These are phyloP conservation scores for Caenorhabditis angaria DNA, from an alignment of 2,888 invertebrate genomes.

Conservation along the genomic window DNA sequence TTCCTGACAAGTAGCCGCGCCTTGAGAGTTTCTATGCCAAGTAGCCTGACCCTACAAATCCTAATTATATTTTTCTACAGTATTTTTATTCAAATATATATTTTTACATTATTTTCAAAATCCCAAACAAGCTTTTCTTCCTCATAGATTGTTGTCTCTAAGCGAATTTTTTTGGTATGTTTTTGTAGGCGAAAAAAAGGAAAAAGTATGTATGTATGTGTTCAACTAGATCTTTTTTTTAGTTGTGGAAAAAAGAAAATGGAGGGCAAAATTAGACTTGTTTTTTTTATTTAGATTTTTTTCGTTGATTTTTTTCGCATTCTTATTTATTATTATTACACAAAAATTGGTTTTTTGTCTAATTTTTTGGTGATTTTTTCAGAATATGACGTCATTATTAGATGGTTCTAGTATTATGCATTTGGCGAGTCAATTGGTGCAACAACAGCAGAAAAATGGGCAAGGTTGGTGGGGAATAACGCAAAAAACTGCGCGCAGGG, in stretches of 20 bases:
- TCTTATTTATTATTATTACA: background rate
- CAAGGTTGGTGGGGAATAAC: background rate
- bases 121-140: background rate
- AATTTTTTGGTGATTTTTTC: conserved; percentile 1
- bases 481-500: too few species aligned
- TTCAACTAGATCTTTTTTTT: conserved; percentile 2
- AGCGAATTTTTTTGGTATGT: background rate
- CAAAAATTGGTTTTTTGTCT: background rate
- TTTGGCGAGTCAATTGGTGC: conserved; percentile 6
- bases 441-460: background rate
- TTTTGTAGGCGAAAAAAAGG: conserved; percentile 2
- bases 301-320: background rate
- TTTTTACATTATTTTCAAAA: too few species aligned
- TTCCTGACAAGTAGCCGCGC: too few species aligned
- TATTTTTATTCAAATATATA: too few species aligned
- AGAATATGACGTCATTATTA: conserved; percentile 8
- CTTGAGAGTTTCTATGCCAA: too few species aligned
- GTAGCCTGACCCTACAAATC: too few species aligned
- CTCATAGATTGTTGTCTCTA: background rate
- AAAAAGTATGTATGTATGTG: background rate
- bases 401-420: conserved; percentile 9
- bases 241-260: background rate
- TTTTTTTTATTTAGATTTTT: background rate
- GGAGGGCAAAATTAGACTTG: conserved; percentile 4
- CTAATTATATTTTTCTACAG: too few species aligned